Evolutionary conservation across 2,113 vertebrate species (phyloP).

Genomic region (Phylloscopus trochilus): DNA sequence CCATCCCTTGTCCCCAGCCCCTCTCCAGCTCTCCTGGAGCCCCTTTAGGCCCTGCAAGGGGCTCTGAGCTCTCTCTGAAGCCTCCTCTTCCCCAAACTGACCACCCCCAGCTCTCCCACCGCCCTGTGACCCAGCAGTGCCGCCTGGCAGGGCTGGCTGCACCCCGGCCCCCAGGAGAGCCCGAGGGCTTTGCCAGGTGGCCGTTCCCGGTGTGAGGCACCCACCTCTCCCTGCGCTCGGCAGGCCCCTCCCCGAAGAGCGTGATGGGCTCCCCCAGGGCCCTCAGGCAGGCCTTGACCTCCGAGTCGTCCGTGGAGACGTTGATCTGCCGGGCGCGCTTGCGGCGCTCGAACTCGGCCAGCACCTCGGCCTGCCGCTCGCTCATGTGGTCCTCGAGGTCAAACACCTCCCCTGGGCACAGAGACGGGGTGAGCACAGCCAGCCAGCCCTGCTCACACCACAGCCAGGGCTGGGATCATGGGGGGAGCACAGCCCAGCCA

Average conservation of each 20-base stretch:
- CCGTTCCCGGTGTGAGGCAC: accelerated
- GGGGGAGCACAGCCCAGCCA: too few relatives aligned
- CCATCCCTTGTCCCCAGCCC: background rate
- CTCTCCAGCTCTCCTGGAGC: background rate
- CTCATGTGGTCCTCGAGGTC: conserved; percentile 94
- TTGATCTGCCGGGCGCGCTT: conserved; percentile 93
- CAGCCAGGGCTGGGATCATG: too few relatives aligned
- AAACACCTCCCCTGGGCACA: conserved; percentile 84
- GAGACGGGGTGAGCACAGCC: background rate
- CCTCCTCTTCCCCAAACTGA: background rate
- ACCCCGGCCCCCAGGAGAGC: accelerated
- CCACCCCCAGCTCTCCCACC: background rate
- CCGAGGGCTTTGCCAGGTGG: accelerated
- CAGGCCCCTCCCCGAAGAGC: conserved; percentile 93
- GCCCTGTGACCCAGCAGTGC: background rate
- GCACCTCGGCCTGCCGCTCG: conserved; percentile 89
- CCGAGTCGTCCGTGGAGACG: conserved; percentile 92
- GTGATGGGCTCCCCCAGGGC: conserved; percentile 93
- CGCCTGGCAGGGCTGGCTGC: accelerated
- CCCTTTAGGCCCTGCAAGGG: accelerated
- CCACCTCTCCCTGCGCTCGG: conserved; percentile 92
- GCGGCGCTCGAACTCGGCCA: conserved; percentile 93
- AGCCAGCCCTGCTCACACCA: too few relatives aligned
- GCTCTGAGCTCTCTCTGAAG: accelerated
- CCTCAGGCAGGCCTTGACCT: conserved; percentile 93